Evolutionary conservation across 2,888 invertebrate species (phyloP).

Genomic region (Diloba caeruleocephala): DNA sequence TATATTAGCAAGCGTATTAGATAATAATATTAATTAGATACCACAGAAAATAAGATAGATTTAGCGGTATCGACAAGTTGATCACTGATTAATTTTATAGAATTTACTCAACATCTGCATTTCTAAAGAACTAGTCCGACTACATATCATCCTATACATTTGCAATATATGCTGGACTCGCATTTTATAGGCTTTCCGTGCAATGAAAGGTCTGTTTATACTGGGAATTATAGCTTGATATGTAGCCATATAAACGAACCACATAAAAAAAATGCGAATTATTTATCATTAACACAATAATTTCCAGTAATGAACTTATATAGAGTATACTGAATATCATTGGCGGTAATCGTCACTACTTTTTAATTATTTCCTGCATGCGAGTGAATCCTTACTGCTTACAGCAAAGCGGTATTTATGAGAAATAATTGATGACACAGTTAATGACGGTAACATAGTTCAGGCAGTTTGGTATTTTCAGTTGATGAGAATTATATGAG

Average conservation of each 20-base stretch:
- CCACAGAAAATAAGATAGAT: no score
- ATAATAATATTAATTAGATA: no score
- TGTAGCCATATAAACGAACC: background rate
- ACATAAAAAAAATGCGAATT: conserved; percentile 26
- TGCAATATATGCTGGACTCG: no score
- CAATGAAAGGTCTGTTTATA: no score
- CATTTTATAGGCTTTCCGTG: no score
- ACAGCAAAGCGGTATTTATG: conserved; percentile 38
- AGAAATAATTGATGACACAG: conserved; percentile 46
- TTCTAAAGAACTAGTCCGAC: no score
- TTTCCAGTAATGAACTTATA: conserved; percentile 32
- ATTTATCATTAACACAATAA: conserved; percentile 35
- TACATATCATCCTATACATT: no score
- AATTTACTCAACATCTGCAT: no score
- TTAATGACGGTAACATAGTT: conserved; percentile 42
- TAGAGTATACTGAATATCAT: conserved; percentile 14
- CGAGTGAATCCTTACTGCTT: conserved; percentile 42
- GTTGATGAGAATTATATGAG: conserved; percentile 31
- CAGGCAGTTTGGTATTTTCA: conserved; percentile 37
- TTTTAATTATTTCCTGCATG: conserved; percentile 54
- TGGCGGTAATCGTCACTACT: conserved; percentile 35
- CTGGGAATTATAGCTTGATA: no score
- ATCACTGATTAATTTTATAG: no score
- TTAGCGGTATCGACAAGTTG: no score
- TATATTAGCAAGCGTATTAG: no score